These are phyloP conservation scores for Apamea epomidion DNA, from an alignment of 2,888 invertebrate species.

Conservation along the genomic window DNA sequence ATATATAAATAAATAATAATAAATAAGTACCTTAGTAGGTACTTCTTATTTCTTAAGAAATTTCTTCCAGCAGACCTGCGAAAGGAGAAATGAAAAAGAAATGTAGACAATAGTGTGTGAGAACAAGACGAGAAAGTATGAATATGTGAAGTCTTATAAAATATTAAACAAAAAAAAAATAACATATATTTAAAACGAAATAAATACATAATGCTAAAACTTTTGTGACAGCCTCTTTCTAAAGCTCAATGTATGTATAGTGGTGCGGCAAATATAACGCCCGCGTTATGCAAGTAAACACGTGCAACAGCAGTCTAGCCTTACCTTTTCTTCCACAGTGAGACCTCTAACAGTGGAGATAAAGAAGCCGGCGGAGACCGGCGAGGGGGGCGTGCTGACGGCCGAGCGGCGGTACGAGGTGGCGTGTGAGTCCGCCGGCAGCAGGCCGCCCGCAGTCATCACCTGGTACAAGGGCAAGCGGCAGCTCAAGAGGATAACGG, in stretches of 20 bases:
- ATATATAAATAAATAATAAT: too few species aligned
- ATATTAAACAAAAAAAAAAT: too few species aligned
- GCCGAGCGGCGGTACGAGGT: conserved; percentile 96
- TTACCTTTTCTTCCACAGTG: conserved; percentile 89
- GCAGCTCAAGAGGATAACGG: conserved; percentile 95
- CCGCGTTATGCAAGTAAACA: neutral
- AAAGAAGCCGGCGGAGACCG: conserved; percentile 88
- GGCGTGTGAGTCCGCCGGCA: conserved; percentile 95
- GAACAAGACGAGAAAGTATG: too few species aligned
- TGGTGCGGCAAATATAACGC: neutral
- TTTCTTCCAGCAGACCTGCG: too few species aligned
- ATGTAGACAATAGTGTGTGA: too few species aligned
- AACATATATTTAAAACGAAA: too few species aligned
- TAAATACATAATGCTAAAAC: too few species aligned
- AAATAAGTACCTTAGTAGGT: too few species aligned
- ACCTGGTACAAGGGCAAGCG: conserved; percentile 97
- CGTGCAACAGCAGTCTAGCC: neutral
- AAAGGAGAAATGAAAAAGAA: neutral
- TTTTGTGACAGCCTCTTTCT: neutral
- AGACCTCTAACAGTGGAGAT: conserved; percentile 95
- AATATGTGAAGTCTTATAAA: too few species aligned
- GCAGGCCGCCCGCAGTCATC: conserved; percentile 95
- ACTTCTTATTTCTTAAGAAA: too few species aligned
- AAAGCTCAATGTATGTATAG: neutral
- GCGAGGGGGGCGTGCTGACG: conserved; percentile 92